Evolutionary conservation across 2,113 vertebrate genomes (phyloP), one percentile per base, ranked within the genome.

Genomic region (Recurvirostra avosetta): DNA sequence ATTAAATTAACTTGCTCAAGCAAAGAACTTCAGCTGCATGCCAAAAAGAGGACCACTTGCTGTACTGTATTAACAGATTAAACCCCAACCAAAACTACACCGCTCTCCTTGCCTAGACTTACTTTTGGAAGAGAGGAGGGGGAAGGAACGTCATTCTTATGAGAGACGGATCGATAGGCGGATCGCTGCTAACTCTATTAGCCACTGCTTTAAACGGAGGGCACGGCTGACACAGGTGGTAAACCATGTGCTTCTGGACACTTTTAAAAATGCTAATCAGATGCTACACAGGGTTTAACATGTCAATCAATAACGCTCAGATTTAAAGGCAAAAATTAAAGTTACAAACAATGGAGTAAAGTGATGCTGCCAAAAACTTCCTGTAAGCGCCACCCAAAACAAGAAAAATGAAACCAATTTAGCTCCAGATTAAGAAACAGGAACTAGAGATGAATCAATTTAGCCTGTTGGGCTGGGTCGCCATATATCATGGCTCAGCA

Each of bases 371-470:
- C 97, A 97, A 98, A 98, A 98, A 98, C 96, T 96, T 96, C 92
- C 96, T 97, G 97, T 76, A 84, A 98, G 96, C 27, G 71, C 97
- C 96, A 97, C 95, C 97, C 96, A 88, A 97, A 98, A 97, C 97
- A 98, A 98, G 98, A 98, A 98, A 98, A 98, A 98, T 98, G 98
- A 98, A 98, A 98, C 98, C 98, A 98, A 98, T 98, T 98, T 98
- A 98, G 98, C 96, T 98, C 96, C 98, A 98, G 98, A 98, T 98
- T 98, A 98, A 98, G 98, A 98, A 98, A 98, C 96, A 98, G 98
- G 98, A 98, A 98, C 98, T 98, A 92, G 97, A 98, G 98, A 98
- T 98, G 98, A 98, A 98, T 98, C 98, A 98, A 98, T 98, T 98
- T 98, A 96, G 97, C 97, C 79, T 97, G 97, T 98, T 98, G 97